phyloP scores from a whole-genome alignment of 1,140 invertebrate species.

The Nasonia vitripennis region DNA sequence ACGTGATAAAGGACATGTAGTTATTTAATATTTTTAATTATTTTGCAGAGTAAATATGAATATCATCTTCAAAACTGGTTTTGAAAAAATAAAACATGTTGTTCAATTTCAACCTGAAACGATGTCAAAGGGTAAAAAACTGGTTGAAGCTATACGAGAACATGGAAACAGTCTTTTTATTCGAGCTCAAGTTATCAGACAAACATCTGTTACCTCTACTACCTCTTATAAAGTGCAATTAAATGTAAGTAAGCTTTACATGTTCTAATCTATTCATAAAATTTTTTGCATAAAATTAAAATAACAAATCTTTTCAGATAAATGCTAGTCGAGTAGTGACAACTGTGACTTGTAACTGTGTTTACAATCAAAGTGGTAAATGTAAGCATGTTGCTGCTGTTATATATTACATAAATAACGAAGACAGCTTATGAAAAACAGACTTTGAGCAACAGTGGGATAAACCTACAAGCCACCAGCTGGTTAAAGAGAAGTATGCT shows the following conservation, averaged over 20 bases:
- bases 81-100: too few species aligned
- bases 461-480: conserved; percentile 52
- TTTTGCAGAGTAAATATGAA: too few species aligned
- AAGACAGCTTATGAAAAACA: conserved; percentile 53
- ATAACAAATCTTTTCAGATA: too few species aligned
- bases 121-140: too few species aligned
- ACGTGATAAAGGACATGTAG: too few species aligned
- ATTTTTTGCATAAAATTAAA: too few species aligned
- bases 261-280: too few species aligned
- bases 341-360: conserved; percentile 49
- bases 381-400: conserved; percentile 56
- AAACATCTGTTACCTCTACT: conserved; percentile 46
- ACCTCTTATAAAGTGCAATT: conserved; percentile 37
- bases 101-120: too few species aligned
- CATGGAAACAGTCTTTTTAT: conserved; percentile 48
- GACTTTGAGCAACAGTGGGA: conserved; percentile 55
- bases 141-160: not conserved
- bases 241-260: conserved; percentile 26
- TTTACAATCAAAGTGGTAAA: too few species aligned
- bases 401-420: conserved; percentile 54
- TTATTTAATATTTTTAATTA: too few species aligned
- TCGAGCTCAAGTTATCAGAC: conserved; percentile 43
- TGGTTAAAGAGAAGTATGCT: conserved; percentile 53
- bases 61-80: too few species aligned
- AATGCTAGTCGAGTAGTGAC: too few species aligned